Evolutionary conservation across 2,797 vertebrate genomes (phyloP), one percentile per base, ranked within the genome.

Genomic region (Cyprinella venusta): DNA sequence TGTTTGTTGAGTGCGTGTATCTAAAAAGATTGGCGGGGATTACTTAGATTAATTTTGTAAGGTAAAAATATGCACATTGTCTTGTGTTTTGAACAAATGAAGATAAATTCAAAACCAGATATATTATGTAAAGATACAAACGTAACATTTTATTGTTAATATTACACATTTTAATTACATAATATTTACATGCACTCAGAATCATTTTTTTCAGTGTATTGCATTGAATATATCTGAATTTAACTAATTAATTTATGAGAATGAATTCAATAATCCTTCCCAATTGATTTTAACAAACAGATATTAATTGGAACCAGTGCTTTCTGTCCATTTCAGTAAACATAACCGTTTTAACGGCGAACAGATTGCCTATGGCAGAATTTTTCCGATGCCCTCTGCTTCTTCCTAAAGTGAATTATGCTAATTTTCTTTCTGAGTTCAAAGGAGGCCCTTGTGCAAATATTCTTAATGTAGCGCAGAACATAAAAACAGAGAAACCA

Each of bases 401-500:
- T 75, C 45, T 21, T 75, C n/a, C 59, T 45, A 63, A 75, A 63
- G 64, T 69, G 64, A 68, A 54, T 69, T 54, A 18, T 33, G 24
- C 12, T 77, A 18, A 33, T 72, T 38, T 52, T 52, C 26, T 64
- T 19, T 52, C 54, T 7, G 7, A 16, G 19, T 79, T 67, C 63
- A 67, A 50, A 50, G 38, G 26, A 38, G 9, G 40, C 38, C 9
- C 38, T 48, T 63, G 67, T 63, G 40, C 40, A 16, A 61, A 80
- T 52, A 71, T 59, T 72, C 21, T 64, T 74, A 64, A 81, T 81
- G 80, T 64, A 12, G 6, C 5, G 7, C 68, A 48, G 40, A 81
- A 64, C 56, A 81, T 77, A 64, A 77, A 77, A 77, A 77, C 24
- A 61, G n/a, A 76, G 52, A 8, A 61, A 61, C 24, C 5, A 59